Conservation (phyloP, 2,113 vertebrate genomes). For the Donacobius atricapilla region DNA sequence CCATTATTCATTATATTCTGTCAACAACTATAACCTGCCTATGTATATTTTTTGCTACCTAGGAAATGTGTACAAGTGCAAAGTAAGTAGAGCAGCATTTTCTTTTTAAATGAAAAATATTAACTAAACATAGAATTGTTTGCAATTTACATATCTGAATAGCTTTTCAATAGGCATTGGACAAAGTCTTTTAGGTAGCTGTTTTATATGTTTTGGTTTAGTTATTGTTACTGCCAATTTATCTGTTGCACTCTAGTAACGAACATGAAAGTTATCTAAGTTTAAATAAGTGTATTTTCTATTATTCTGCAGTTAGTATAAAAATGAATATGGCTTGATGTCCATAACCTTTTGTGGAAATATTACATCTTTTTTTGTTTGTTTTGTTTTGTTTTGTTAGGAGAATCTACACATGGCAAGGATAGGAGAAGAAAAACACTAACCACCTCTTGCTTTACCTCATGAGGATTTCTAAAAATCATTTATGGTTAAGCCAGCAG, state of each 20-base stretch:
- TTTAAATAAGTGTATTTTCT: background rate
- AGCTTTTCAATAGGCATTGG: background rate
- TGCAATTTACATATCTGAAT: background rate
- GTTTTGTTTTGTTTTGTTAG: background rate
- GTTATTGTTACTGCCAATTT: background rate
- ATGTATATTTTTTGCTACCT: background rate
- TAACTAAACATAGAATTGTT: background rate
- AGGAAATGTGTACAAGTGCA: background rate
- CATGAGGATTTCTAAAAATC: background rate
- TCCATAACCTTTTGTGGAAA: background rate
- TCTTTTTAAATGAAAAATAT: background rate
- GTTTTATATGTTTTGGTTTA: background rate
- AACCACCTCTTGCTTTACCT: background rate
- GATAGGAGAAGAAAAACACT: background rate
- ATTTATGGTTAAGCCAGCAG: background rate
- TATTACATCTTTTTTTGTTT: background rate
- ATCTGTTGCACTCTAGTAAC: background rate
- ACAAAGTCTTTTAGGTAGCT: background rate
- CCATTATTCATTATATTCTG: background rate
- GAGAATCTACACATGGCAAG: background rate
- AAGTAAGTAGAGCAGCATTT: background rate
- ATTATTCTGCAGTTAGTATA: background rate
- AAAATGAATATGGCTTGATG: background rate
- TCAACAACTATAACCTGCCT: background rate
- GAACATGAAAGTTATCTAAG: background rate